Evolutionary conservation across 2,113 vertebrate species (phyloP), one percentile per base, ranked within the genome.

Genomic region (Alexandromys fortis): DNA sequence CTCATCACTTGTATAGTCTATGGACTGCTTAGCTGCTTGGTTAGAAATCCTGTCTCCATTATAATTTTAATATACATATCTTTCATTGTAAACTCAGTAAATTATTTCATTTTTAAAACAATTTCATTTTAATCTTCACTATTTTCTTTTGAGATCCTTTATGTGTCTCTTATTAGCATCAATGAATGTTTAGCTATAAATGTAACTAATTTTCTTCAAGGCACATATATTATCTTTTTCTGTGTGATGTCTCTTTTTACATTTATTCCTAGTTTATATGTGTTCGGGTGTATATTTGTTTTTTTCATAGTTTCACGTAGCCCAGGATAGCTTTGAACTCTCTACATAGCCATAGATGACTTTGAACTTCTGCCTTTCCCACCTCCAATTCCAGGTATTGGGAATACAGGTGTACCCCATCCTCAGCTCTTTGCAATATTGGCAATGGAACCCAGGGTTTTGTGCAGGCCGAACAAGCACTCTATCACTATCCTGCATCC

Each of bases 91-190:
- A 88, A 47, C 81, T 1, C 3, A 73, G 35, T 86, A 12, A 61
- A 86, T 94, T 68, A 87, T 38, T 90, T 92, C 65, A 63, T 65
- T 38, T 82, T 75, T 70, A 73, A 17, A 88, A 38, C 49, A 89
- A 61, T 38, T 67, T 42, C 68, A 10, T 83, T 28, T 42, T 42
- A 26, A 55, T n/a, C 78, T 81, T 81, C 30, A 55, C 17, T 91
- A 79, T 90, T 28, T 28, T 76, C 45, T 93, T 94, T 85, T 82
- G 3, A 55, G 58, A 61, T 30, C 35, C 47, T 91, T 9, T 26
- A 47, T 72, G 13, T 6, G 90, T 72, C 86, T 61, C 28, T 90
- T 90, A 83, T 78, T 86, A 78, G 65, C 14, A 24, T 90, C 8
- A 78, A 86, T 35, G 26, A 52, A 45, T 68, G 35, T 26, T 61